These are phyloP conservation scores for Agriopis marginaria DNA, from an alignment of 2,888 invertebrate genomes.

Conservation along the genomic window DNA sequence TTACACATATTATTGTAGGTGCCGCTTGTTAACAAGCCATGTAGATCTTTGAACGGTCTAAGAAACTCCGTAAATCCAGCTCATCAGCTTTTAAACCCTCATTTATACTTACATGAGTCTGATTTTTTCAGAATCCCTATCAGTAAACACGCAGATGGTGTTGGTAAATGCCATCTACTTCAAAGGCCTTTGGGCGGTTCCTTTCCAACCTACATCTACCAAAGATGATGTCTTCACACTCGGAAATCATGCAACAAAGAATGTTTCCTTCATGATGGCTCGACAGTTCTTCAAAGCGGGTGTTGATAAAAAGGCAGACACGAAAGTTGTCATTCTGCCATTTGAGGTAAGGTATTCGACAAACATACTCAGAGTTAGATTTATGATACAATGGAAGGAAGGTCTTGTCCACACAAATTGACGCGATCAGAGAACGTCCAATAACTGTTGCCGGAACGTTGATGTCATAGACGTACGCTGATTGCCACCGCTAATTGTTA, in stretches of 20 bases:
- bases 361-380: not conserved
- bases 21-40: too few relatives aligned
- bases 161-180: constrained; percentile 90
- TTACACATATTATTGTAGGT: too few relatives aligned
- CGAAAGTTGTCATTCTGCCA: constrained; percentile 87
- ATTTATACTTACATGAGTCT: not conserved
- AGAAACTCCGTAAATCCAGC: too few relatives aligned
- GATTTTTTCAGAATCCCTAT: constrained; percentile 69
- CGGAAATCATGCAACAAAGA: constrained; percentile 68
- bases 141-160: constrained; percentile 83
- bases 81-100: too few relatives aligned
- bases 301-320: constrained; percentile 81
- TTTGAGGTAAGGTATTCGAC: constrained; percentile 83
- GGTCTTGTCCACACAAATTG: too few relatives aligned
- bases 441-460: too few relatives aligned
- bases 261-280: constrained; percentile 88
- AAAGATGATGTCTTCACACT: constrained; percentile 82
- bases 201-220: constrained; percentile 87
- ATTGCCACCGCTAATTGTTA: not conserved
- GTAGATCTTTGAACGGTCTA: too few relatives aligned
- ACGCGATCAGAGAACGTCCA: too few relatives aligned
- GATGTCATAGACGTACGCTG: too few relatives aligned
- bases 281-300: constrained; percentile 83
- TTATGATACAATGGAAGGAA: too few relatives aligned
- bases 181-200: constrained; percentile 89